phyloP scores from a whole-genome alignment of 2,888 invertebrate genomes.

The Lypha dubia region DNA sequence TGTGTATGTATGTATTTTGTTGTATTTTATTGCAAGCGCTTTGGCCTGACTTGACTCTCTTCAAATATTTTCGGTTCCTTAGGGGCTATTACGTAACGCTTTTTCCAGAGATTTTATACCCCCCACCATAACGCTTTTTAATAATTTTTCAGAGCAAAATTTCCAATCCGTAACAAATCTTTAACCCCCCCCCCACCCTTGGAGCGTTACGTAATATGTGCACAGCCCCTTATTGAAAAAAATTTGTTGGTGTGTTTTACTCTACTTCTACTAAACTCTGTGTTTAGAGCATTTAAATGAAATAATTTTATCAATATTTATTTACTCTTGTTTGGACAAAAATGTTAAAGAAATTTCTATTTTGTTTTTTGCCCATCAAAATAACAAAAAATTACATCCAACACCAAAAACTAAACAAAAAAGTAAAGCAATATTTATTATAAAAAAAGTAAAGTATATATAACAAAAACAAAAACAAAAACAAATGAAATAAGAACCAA shows the following conservation, averaged over 20 bases:
- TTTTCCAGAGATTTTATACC: no score
- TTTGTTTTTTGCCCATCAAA: neutral
- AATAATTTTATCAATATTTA: neutral
- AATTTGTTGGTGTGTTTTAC: slow-evolving; percentile 22
- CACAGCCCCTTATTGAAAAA: no score
- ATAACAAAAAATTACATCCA: neutral
- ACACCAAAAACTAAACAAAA: slow-evolving; percentile 40
- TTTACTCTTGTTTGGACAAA: neutral
- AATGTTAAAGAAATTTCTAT: neutral
- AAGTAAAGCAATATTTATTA: slow-evolving; percentile 66
- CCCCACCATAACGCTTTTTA: no score
- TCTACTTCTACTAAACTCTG: slow-evolving; percentile 17
- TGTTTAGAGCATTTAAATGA: neutral
- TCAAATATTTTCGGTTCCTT: neutral
- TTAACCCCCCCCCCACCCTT: no score
- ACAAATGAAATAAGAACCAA: slow-evolving; percentile 31
- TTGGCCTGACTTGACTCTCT: slow-evolving; percentile 18
- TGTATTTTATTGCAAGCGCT: slow-evolving; percentile 7
- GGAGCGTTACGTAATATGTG: no score
- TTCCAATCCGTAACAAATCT: no score
- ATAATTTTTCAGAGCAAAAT: no score
- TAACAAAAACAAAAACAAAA: slow-evolving; percentile 19
- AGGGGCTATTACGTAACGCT: no score
- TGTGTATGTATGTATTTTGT: neutral
- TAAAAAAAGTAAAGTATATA: slow-evolving; percentile 20